phyloP scores from a whole-genome alignment of 2,797 vertebrate genomes.

The Hippocampus kuda region DNA sequence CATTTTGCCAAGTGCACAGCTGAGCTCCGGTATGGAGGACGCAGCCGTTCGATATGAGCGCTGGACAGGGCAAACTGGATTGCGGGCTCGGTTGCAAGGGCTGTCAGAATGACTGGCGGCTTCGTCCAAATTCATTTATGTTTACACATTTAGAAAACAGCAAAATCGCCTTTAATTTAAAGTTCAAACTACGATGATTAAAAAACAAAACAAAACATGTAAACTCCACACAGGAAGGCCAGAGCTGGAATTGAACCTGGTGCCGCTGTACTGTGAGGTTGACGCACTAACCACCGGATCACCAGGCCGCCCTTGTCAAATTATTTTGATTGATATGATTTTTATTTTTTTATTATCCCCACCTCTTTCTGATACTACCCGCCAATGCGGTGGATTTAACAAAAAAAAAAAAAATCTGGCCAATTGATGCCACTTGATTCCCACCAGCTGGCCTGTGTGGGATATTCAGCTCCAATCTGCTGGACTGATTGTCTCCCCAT shows the following conservation, averaged over 20 bases:
- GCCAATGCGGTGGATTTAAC: conserved; percentile 38
- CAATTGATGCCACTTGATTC: conserved; percentile 50
- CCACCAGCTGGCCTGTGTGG: conserved; percentile 25
- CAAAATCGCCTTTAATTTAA: neutral
- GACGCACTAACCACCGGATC: neutral
- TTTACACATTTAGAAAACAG: neutral
- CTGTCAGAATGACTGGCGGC: conserved; percentile 15
- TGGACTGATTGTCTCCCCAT: conserved; percentile 58
- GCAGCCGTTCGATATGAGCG: conserved; percentile 7
- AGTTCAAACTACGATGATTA: neutral
- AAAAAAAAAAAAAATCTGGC: conserved; percentile 22
- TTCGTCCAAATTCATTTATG: neutral
- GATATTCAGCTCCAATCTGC: conserved; percentile 61
- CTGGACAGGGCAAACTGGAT: neutral
- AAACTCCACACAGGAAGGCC: no score
- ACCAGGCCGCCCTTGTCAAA: conserved; percentile 12
- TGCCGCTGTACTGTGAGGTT: no score
- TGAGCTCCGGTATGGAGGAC: conserved; percentile 28
- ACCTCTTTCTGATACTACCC: conserved; percentile 13
- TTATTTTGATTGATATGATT: no score
- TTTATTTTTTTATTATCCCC: conserved; percentile 11
- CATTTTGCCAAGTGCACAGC: conserved; percentile 38
- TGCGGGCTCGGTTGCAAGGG: conserved; percentile 11
- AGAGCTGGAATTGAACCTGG: no score
- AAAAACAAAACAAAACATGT: neutral